phyloP scores from a whole-genome alignment of 1,140 invertebrate species.

The Agrypnia vestita region DNA sequence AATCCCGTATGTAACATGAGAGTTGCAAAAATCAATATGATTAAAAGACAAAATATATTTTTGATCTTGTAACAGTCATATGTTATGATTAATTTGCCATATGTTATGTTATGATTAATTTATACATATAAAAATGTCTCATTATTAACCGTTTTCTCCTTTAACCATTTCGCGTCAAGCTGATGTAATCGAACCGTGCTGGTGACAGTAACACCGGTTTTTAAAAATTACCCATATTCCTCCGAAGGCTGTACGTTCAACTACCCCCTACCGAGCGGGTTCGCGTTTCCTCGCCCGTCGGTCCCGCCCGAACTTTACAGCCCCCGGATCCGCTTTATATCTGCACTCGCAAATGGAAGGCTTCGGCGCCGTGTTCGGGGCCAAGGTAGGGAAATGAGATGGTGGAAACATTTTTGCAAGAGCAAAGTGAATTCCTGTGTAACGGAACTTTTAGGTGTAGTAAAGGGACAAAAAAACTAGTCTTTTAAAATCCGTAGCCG shows the following conservation, averaged over 20 bases:
- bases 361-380: conserved; percentile 32
- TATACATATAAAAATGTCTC: too few species aligned
- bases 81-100: too few species aligned
- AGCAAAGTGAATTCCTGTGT: conserved; percentile 59
- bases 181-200: too few species aligned
- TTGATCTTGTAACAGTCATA: too few species aligned
- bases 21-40: too few species aligned
- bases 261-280: background rate
- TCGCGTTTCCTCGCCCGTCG: background rate
- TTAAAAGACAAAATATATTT: too few species aligned
- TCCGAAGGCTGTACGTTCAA: background rate
- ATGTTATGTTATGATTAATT: too few species aligned
- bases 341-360: conserved; percentile 46
- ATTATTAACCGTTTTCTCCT: too few species aligned
- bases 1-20: too few species aligned
- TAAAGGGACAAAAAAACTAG: conserved; percentile 49
- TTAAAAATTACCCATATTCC: too few species aligned
- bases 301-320: background rate
- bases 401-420: conserved; percentile 58
- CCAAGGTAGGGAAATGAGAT: conserved; percentile 56
- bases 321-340: conserved; percentile 31
- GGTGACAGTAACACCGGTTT: too few species aligned
- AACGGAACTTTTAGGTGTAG: conserved; percentile 55
- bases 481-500: conserved; percentile 16
- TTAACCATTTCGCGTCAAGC: too few species aligned